These are phyloP conservation scores for Phalacrocorax carbo DNA, from an alignment of 2,113 vertebrate genomes.

Conservation along the genomic window DNA sequence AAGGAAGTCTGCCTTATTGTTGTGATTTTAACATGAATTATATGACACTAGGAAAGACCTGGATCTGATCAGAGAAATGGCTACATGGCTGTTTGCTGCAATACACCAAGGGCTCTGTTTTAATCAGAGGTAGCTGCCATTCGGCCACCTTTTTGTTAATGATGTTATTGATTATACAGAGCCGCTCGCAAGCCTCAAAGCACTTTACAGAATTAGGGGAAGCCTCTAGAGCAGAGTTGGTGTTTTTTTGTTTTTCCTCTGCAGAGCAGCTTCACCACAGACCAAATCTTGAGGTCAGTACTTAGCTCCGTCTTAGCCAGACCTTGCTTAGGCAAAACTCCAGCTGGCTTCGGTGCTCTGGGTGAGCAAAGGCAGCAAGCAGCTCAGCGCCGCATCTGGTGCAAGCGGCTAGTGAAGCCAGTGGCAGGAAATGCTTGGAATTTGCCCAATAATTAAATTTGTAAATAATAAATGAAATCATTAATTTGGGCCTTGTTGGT, in stretches of 20 bases:
- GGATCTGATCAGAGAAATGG: neutral
- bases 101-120: slow-evolving; percentile 7
- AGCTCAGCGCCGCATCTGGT: rapidly evolving
- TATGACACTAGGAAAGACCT: slow-evolving; percentile 20
- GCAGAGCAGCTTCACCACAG: neutral
- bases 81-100: neutral
- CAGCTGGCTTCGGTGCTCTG: neutral
- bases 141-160: slow-evolving; percentile 45
- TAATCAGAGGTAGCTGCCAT: slow-evolving; percentile 36
- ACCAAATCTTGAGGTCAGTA: neutral
- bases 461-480: neutral
- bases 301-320: neutral
- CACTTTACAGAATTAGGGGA: slow-evolving; percentile 48
- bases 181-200: neutral
- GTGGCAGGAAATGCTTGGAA: neutral
- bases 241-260: slow-evolving; percentile 15
- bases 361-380: neutral
- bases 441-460: neutral
- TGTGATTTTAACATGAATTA: slow-evolving; percentile 50
- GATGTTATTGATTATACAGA: slow-evolving; percentile 17
- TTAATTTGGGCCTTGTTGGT: neutral
- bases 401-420: neutral
- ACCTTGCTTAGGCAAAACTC: neutral
- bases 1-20: slow-evolving; percentile 58
- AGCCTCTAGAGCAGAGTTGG: slow-evolving; percentile 21